Evolutionary conservation across 2,113 vertebrate species (phyloP).

Genomic region (Corvus cornix): DNA sequence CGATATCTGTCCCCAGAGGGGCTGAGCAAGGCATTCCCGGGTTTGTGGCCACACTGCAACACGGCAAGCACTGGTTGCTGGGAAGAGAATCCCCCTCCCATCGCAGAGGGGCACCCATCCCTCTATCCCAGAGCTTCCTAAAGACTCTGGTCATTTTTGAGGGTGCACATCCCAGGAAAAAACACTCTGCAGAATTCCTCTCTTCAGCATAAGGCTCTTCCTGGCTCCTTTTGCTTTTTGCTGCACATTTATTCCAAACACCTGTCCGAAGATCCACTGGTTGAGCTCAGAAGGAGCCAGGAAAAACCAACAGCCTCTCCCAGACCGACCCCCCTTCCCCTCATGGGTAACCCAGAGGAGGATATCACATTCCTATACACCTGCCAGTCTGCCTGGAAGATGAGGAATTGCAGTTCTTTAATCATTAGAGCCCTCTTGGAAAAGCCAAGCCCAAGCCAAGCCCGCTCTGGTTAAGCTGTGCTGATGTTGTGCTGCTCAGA

Average conservation of each 20-base stretch:
- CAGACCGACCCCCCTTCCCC: neutral
- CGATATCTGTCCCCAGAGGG: neutral
- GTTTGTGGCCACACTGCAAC: neutral
- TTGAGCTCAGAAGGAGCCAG: neutral
- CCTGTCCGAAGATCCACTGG: neutral
- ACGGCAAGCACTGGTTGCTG: neutral
- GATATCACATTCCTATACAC: neutral
- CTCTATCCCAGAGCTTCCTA: neutral
- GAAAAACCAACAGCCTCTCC: neutral
- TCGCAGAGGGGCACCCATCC: neutral
- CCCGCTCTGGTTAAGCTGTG: rapidly evolving
- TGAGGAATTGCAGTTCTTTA: neutral
- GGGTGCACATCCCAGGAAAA: neutral
- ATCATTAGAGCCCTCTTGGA: neutral
- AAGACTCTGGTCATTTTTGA: neutral
- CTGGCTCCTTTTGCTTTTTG: neutral
- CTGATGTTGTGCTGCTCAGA: neutral
- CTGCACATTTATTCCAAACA: neutral
- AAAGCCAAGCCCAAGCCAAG: neutral
- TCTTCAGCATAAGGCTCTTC: neutral
- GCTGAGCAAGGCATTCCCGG: neutral
- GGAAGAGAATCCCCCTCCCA: neutral
- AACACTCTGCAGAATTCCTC: neutral
- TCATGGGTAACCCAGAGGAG: neutral
- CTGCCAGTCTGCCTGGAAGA: neutral